phyloP scores from a whole-genome alignment of 2,888 invertebrate species.

The Eristalis arbustorum region DNA sequence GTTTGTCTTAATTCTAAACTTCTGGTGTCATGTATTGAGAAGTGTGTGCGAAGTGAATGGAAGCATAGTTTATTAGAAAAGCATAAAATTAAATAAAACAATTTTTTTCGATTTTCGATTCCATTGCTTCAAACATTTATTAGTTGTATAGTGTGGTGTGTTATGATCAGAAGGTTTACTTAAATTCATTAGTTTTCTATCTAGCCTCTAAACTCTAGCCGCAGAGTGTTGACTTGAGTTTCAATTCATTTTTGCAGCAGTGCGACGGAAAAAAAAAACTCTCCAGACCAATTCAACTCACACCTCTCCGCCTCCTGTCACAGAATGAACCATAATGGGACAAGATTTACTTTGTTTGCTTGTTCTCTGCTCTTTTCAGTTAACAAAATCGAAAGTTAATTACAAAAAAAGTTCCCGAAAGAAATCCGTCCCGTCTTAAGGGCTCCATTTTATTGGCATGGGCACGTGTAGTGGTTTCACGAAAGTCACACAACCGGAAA shows the following conservation, averaged over 20 bases:
- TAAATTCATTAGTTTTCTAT: not conserved
- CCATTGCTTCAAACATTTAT: not conserved
- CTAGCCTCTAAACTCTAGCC: not conserved
- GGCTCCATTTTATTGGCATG: not conserved
- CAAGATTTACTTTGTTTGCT: not conserved
- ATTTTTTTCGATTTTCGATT: not conserved
- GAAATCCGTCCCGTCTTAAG: not conserved
- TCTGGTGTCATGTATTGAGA: not conserved
- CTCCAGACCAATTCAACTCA: not conserved
- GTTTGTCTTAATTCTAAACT: not conserved
- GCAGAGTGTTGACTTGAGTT: not conserved
- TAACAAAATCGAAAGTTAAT: constrained; percentile 40
- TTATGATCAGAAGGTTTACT: not conserved
- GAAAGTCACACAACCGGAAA: constrained; percentile 56
- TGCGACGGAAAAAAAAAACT: not conserved
- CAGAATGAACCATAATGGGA: not conserved
- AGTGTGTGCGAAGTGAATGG: not conserved
- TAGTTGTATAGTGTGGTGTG: not conserved
- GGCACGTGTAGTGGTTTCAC: constrained; percentile 20
- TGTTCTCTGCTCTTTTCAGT: not conserved
- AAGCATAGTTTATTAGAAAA: not conserved
- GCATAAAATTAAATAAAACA: not conserved
- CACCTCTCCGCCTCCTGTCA: not conserved
- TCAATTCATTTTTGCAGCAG: not conserved
- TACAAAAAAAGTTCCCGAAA: constrained; percentile 32